Percentiles rank a stretch among this genome's conserved stretches.
Evolutionary conservation across 1,140 invertebrate genomes (phyloP).

Genomic region (Helicoverpa zea): DNA sequence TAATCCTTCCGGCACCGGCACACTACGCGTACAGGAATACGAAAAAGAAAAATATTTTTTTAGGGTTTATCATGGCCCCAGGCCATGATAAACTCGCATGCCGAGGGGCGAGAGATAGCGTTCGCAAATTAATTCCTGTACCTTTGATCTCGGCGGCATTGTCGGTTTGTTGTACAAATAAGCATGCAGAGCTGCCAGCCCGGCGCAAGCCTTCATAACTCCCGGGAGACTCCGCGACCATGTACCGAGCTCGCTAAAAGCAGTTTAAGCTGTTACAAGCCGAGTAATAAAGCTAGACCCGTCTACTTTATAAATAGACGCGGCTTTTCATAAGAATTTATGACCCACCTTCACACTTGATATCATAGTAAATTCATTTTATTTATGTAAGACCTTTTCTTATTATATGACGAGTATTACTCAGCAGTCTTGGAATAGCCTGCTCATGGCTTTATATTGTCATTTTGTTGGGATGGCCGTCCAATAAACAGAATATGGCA

Average conservation of each 20-base stretch:
- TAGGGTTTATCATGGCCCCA: conserved; percentile 55
- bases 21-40: conserved; percentile 25
- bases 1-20: conserved; percentile 21
- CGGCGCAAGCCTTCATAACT: conserved; percentile 56
- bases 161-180: conserved; percentile 68
- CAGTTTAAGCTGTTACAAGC: conserved; percentile 57
- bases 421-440: conserved; percentile 29
- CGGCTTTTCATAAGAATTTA: conserved; percentile 41
- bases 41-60: conserved; percentile 64
- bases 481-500: conserved; percentile 43
- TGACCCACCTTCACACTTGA: conserved; percentile 31
- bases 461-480: conserved; percentile 18
- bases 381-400: conserved; percentile 36
- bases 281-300: conserved; percentile 48
- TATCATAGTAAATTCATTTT: conserved; percentile 41
- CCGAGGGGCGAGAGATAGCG: conserved; percentile 64
- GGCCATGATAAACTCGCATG: conserved; percentile 54
- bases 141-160: conserved; percentile 71
- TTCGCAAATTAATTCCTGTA: conserved; percentile 76
- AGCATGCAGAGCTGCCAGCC: conserved; percentile 49
- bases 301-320: conserved; percentile 28
- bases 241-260: conserved; percentile 51
- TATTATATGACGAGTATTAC: conserved; percentile 44
- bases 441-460: conserved; percentile 32
- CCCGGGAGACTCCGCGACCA: conserved; percentile 50